These are phyloP conservation scores for Delia radicum DNA, from an alignment of 1,140 invertebrate genomes.

Conservation along the genomic window DNA sequence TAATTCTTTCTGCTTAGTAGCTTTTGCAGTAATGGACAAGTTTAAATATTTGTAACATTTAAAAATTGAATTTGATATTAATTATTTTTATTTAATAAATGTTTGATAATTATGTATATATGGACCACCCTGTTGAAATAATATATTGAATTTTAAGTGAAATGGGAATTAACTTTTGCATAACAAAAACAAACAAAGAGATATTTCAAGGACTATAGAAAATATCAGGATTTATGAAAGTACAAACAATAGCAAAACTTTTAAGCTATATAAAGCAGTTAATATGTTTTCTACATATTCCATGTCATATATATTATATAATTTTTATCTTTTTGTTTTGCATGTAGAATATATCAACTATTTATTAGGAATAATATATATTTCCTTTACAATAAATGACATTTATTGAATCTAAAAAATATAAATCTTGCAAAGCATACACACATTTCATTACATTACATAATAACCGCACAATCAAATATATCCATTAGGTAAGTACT, in stretches of 20 bases:
- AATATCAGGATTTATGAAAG: neutral
- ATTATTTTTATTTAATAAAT: too few relatives aligned
- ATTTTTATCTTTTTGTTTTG: neutral
- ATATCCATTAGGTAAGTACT: too few relatives aligned
- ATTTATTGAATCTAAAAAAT: neutral
- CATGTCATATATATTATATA: neutral
- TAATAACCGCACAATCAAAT: neutral
- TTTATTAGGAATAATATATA: too few relatives aligned
- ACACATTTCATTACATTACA: neutral
- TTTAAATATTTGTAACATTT: too few relatives aligned
- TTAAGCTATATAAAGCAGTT: neutral
- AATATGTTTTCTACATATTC: neutral
- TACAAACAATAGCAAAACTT: neutral
- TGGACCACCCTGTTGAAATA: neutral
- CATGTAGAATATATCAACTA: too few relatives aligned
- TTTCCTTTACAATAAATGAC: too few relatives aligned
- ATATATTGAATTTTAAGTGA: conserved; percentile 16
- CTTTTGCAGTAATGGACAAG: too few relatives aligned
- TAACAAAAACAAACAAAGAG: conserved; percentile 15
- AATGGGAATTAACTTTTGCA: neutral
- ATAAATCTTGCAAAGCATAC: neutral
- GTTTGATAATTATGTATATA: too few relatives aligned
- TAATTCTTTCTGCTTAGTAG: too few relatives aligned
- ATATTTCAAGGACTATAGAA: conserved; percentile 2
- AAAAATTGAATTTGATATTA: too few relatives aligned